phyloP scores from a whole-genome alignment of 2,113 vertebrate species.

The Eurystomus gularis region DNA sequence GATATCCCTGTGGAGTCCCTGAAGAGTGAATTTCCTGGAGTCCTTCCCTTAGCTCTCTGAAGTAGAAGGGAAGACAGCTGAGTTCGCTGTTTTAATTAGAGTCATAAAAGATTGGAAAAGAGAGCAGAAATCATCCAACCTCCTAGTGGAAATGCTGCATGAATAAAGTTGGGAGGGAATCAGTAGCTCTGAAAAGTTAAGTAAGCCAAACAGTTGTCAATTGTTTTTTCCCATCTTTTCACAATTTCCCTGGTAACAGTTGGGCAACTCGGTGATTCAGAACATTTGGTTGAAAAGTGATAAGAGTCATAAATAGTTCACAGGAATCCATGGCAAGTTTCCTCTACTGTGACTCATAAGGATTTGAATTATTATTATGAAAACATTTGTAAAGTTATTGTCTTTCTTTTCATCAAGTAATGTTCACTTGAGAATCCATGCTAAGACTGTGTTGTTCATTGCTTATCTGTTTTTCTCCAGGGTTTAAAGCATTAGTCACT shows the following conservation, averaged over 20 bases:
- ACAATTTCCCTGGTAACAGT: background rate
- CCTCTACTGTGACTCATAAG: background rate
- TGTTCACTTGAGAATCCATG: background rate
- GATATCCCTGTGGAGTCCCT: background rate
- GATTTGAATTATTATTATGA: background rate
- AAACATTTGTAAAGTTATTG: constrained; percentile 23
- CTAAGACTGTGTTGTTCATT: background rate
- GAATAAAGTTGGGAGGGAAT: background rate
- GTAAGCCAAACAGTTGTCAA: background rate
- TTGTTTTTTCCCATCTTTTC: background rate
- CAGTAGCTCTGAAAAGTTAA: background rate
- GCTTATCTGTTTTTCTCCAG: background rate
- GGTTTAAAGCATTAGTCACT: background rate
- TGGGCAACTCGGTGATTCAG: background rate
- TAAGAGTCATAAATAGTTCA: background rate
- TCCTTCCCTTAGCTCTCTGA: background rate
- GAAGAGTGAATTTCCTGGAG: constrained; percentile 3
- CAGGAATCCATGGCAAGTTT: background rate
- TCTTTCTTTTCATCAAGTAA: background rate
- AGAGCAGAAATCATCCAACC: background rate
- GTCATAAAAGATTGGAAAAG: background rate
- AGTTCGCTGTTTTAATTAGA: constrained; percentile 35
- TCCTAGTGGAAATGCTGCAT: constrained; percentile 10
- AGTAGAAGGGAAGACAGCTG: constrained; percentile 13
- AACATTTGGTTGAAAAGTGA: background rate